Conservation (phyloP, 2,113 vertebrate genomes). For the Hippocampus mohnikei region DNA sequence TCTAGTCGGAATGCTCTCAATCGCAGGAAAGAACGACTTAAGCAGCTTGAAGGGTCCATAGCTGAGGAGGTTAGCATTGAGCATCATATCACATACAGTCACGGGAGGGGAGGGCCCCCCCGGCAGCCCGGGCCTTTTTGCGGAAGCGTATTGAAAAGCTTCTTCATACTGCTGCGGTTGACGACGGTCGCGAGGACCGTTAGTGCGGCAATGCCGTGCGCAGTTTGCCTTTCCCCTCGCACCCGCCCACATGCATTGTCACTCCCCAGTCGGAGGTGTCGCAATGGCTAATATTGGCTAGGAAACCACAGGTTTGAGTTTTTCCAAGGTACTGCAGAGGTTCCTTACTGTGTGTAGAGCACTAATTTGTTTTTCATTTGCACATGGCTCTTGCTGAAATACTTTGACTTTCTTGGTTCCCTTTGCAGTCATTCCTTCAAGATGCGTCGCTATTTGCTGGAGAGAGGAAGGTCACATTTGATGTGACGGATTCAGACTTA, state of each 20-base stretch:
- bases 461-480: conserved; percentile 84
- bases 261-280: no score
- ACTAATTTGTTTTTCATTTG: no score
- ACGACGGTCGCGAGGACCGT: no score
- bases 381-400: not conserved
- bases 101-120: not conserved
- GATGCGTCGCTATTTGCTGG: conserved; percentile 58
- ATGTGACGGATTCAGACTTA: conserved; percentile 78
- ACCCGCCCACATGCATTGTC: no score
- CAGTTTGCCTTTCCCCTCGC: no score
- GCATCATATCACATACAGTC: not conserved
- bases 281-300: no score
- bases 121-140: not conserved
- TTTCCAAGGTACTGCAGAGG: not conserved
- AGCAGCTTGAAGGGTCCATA: conserved; percentile 80
- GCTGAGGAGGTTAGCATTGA: conserved; percentile 76
- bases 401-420: not conserved
- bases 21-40: conserved; percentile 79
- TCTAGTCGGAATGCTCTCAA: conserved; percentile 76
- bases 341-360: not conserved
- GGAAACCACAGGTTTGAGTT: no score
- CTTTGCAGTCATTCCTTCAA: conserved; percentile 75
- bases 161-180: no score
- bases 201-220: no score
- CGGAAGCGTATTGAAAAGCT: not conserved